These are phyloP conservation scores for Spodoptera littoralis DNA, from an alignment of 2,888 invertebrate species.

Conservation along the genomic window DNA sequence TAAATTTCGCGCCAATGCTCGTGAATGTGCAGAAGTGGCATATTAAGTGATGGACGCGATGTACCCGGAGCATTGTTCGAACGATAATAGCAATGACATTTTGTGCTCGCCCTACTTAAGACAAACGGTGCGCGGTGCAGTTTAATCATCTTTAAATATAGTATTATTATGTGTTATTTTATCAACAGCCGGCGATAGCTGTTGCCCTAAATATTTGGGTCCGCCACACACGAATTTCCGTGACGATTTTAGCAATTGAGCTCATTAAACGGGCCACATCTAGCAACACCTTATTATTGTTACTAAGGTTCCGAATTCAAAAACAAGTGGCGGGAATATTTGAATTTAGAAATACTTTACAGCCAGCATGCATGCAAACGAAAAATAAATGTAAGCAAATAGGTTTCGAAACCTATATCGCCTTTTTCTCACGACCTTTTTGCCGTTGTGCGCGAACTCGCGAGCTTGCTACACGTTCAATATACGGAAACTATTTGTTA, in stretches of 20 bases:
- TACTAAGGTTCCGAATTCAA: neutral
- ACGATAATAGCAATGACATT: conserved; percentile 60
- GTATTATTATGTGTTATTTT: conserved; percentile 43
- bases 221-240: conserved; percentile 14
- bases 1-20: conserved; percentile 6
- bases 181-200: conserved; percentile 21
- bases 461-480: conserved; percentile 10
- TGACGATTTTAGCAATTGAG: neutral
- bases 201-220: conserved; percentile 17
- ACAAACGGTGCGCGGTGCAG: conserved; percentile 35
- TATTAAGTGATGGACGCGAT: conserved; percentile 36
- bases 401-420: neutral
- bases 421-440: conserved; percentile 20
- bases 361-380: no score
- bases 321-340: neutral
- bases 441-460: neutral
- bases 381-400: neutral
- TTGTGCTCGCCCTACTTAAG: conserved; percentile 55
- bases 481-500: conserved; percentile 24
- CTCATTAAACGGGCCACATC: no score
- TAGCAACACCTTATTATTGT: neutral
- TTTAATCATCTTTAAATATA: conserved; percentile 56
- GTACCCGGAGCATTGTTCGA: conserved; percentile 46
- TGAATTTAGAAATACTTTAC: no score
- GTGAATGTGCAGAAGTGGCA: conserved; percentile 21